Conservation (phyloP, 1,140 invertebrate species). For the Capitella teleta region DNA sequence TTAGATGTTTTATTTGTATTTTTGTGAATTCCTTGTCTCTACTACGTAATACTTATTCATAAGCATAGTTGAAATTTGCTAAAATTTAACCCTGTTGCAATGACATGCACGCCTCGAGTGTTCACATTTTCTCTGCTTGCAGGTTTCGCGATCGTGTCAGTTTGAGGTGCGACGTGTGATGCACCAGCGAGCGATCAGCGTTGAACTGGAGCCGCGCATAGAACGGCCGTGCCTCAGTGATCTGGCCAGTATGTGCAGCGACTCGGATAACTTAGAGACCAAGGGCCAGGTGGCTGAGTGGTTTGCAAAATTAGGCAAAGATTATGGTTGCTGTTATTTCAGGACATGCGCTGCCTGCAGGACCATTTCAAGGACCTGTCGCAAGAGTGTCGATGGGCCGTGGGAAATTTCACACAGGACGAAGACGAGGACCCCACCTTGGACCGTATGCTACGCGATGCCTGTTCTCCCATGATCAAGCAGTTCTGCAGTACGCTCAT, state of each 20-base stretch:
- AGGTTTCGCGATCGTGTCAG: conserved; percentile 35
- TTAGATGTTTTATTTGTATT: too few relatives aligned
- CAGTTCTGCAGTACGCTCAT: conserved; percentile 54
- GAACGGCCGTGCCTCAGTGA: conserved; percentile 81
- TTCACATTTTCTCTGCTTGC: conserved; percentile 6
- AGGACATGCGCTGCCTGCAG: conserved; percentile 79
- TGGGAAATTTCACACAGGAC: conserved; percentile 80
- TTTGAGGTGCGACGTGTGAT: conserved; percentile 81
- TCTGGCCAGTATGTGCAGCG: conserved; percentile 68
- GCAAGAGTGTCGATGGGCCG: conserved; percentile 57
- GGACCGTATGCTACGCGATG: conserved; percentile 66
- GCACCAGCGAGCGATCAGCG: conserved; percentile 77
- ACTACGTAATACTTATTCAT: too few relatives aligned
- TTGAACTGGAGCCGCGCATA: conserved; percentile 86
- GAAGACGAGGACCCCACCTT: conserved; percentile 74
- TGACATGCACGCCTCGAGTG: too few relatives aligned
- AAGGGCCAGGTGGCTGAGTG: background rate
- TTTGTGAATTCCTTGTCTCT: too few relatives aligned
- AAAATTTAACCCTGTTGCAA: too few relatives aligned
- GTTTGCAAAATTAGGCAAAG: background rate
- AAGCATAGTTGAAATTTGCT: too few relatives aligned
- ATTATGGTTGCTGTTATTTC: background rate
- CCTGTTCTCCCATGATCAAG: conserved; percentile 72
- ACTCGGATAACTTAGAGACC: conserved; percentile 65
- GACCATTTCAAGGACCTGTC: conserved; percentile 64